phyloP scores from a whole-genome alignment of 2,888 invertebrate species.

The Oscheius sp. region DNA sequence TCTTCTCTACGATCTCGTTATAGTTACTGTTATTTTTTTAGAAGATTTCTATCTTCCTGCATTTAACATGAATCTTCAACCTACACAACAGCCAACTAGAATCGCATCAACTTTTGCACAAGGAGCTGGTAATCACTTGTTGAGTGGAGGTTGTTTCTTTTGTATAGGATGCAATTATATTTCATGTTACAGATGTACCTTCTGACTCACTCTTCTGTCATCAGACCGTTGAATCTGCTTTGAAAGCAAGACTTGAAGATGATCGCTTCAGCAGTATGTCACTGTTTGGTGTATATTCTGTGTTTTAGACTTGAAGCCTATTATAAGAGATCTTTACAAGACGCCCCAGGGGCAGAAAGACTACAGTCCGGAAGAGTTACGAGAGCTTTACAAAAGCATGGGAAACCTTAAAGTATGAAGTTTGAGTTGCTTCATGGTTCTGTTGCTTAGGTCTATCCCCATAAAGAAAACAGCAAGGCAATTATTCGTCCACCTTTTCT shows the following conservation, averaged over 20 bases:
- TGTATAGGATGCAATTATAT: no score
- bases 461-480: conserved; percentile 39
- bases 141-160: conserved; percentile 16
- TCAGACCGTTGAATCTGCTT: conserved; percentile 11
- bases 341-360: not conserved
- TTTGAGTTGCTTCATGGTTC: not conserved
- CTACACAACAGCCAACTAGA: not conserved
- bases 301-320: no score
- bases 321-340: no score
- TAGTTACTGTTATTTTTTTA: no score
- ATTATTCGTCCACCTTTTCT: conserved; percentile 48
- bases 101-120: not conserved
- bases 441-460: conserved; percentile 45
- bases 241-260: conserved; percentile 6
- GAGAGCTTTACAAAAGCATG: not conserved
- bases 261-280: conserved; percentile 20
- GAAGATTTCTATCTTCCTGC: no score
- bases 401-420: conserved; percentile 6
- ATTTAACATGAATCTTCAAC: not conserved
- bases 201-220: not conserved
- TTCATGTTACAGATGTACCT: conserved; percentile 16
- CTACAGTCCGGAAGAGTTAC: conserved; percentile 15
- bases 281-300: not conserved
- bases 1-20: no score
- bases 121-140: not conserved